Evolutionary conservation across 2,888 invertebrate species (phyloP).

Genomic region (Tenthredo amoena): DNA sequence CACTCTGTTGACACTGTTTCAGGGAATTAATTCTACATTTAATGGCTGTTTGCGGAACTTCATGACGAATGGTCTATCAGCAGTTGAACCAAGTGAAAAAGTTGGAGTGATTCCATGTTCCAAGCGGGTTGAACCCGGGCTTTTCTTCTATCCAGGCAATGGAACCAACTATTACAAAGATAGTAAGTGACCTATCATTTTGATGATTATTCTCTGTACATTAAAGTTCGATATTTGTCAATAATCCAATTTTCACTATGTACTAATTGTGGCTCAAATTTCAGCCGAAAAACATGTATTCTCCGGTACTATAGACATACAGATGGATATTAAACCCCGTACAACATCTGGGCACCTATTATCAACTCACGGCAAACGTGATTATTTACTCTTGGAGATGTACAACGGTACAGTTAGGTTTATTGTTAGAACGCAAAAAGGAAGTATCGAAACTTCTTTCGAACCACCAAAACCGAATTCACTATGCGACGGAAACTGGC

Average conservation of each 20-base stretch:
- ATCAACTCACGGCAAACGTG: conserved; percentile 90
- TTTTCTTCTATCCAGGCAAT: conserved; percentile 90
- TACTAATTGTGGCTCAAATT: conserved; percentile 59
- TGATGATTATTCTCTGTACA: not conserved
- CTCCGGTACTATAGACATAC: conserved; percentile 88
- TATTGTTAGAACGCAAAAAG: conserved; percentile 91
- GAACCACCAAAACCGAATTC: conserved; percentile 83
- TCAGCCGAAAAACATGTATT: conserved; percentile 89
- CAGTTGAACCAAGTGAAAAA: conserved; percentile 82
- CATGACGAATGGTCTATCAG: conserved; percentile 84
- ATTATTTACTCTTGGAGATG: conserved; percentile 93
- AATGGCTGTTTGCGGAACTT: conserved; percentile 92
- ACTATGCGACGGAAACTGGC: conserved; percentile 98
- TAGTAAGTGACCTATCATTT: conserved; percentile 73
- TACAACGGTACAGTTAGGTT: conserved; percentile 91
- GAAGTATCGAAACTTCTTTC: conserved; percentile 86
- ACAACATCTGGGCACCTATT: conserved; percentile 91
- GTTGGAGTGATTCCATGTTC: conserved; percentile 89
- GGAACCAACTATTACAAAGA: conserved; percentile 85
- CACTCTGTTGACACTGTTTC: conserved; percentile 66
- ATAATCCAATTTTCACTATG: not conserved
- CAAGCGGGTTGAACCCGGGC: conserved; percentile 88
- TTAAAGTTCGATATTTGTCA: not conserved
- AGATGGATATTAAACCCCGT: conserved; percentile 93
- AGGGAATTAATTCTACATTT: conserved; percentile 85